phyloP scores from a whole-genome alignment of 2,797 vertebrate genomes.

The Pangasius sanitwongsei region DNA sequence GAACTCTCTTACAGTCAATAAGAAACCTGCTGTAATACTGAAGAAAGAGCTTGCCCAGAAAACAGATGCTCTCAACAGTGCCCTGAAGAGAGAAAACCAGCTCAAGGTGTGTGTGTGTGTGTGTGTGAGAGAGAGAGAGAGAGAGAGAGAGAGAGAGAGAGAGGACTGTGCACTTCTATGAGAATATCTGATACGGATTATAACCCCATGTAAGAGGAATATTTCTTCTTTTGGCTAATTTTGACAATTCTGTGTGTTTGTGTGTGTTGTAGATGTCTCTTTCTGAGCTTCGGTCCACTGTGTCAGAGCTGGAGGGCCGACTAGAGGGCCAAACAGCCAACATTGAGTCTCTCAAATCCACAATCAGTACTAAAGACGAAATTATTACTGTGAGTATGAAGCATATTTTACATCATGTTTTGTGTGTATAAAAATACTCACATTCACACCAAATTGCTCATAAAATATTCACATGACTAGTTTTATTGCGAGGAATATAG shows the following conservation, averaged over 20 bases:
- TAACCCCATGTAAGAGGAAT: neutral
- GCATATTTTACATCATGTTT: neutral
- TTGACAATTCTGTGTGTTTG: neutral
- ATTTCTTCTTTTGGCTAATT: neutral
- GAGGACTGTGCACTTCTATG: neutral
- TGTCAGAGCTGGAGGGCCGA: conserved; percentile 72
- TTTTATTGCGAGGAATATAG: neutral
- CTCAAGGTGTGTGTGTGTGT: conserved; percentile 69
- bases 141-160: neutral
- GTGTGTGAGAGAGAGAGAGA: neutral
- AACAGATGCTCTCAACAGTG: conserved; percentile 76
- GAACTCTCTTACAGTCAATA: conserved; percentile 59
- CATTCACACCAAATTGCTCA: neutral
- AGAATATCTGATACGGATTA: neutral
- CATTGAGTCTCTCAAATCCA: conserved; percentile 72
- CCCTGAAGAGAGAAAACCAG: conserved; percentile 78
- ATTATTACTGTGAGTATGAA: conserved; percentile 73
- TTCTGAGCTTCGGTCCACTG: conserved; percentile 70
- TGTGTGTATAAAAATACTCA: neutral
- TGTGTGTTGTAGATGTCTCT: conserved; percentile 67
- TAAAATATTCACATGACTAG: neutral
- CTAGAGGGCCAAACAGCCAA: conserved; percentile 70
- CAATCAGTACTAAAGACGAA: conserved; percentile 77
- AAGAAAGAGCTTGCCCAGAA: conserved; percentile 78
- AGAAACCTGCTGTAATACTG: conserved; percentile 68